phyloP scores from a whole-genome alignment of 2,797 vertebrate genomes.

The Microcaecilia unicolor region DNA sequence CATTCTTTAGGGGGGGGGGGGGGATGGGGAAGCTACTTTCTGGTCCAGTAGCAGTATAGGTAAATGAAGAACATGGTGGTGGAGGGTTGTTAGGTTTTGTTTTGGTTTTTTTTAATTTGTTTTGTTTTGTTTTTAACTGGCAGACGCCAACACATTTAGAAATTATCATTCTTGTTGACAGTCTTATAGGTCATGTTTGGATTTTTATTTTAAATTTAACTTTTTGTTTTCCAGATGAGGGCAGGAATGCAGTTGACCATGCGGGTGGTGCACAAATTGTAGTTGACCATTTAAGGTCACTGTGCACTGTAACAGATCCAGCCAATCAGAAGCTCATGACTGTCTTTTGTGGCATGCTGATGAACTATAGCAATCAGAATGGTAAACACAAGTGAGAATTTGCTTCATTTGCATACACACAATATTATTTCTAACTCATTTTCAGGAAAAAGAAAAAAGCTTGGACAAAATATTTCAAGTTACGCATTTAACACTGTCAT shows the following conservation, averaged over 20 bases:
- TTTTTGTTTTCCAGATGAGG: conserved; percentile 99
- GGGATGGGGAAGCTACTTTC: no score
- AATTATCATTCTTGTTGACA: conserved; percentile 33
- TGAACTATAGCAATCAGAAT: conserved; percentile 99
- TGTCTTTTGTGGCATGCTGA: conserved; percentile 99
- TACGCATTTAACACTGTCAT: no score
- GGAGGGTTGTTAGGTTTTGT: no score
- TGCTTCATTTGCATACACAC: conserved; percentile 48
- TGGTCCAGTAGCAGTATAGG: no score
- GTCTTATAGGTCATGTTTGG: conserved; percentile 48
- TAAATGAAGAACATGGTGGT: no score
- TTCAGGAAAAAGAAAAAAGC: no score
- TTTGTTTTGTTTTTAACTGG: no score
- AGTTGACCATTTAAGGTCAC: conserved; percentile 91
- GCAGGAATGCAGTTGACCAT: conserved; percentile 97
- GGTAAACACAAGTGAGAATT: conserved; percentile 77
- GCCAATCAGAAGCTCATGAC: conserved; percentile 98
- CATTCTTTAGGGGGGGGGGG: no score
- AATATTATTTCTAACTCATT: no score
- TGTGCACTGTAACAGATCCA: conserved; percentile 92
- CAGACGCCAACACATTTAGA: no score
- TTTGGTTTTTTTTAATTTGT: no score
- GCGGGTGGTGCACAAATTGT: conserved; percentile 97
- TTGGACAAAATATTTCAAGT: no score
- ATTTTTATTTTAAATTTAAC: conserved; percentile 77